A percentile compares a stretch with the other conserved stretches of the same genome.
phyloP scores from a whole-genome alignment of 1,140 invertebrate species.

The Apolygus lucorum region DNA sequence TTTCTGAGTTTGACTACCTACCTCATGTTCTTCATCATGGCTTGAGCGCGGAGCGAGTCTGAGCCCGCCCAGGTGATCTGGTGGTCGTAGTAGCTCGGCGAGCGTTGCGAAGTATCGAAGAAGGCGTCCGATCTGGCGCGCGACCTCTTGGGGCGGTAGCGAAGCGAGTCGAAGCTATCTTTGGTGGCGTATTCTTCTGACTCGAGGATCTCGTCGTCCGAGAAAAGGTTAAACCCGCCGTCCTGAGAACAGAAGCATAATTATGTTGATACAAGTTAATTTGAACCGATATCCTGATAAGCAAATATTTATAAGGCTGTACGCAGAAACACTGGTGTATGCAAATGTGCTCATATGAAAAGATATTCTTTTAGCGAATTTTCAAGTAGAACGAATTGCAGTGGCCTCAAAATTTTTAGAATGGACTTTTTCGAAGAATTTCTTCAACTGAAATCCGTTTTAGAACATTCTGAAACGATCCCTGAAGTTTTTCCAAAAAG shows the following conservation, averaged over 20 bases:
- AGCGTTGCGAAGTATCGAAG: conserved; percentile 34
- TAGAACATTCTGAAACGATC: no score
- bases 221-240: conserved; percentile 51
- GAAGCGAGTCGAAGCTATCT: conserved; percentile 37
- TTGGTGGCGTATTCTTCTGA: conserved; percentile 52
- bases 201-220: conserved; percentile 56
- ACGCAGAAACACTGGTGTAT: no score
- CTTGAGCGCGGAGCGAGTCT: conserved; percentile 46
- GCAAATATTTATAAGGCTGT: no score
- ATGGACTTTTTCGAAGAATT: no score
- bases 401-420: no score
- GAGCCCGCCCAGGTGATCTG: conserved; percentile 60
- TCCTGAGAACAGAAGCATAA: conserved; percentile 2
- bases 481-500: no score
- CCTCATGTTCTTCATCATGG: conserved; percentile 42
- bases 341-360: no score
- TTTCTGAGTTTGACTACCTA: conserved; percentile 23
- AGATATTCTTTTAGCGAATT: no score
- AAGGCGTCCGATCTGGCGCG: conserved; percentile 41
- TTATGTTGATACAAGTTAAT: no score
- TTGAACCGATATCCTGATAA: no score
- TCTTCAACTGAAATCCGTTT: no score
- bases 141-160: conserved; percentile 42
- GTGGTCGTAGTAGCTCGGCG: conserved; percentile 44
- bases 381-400: no score